A percentile compares a stretch with the other conserved stretches of the same genome.
phyloP scores from a whole-genome alignment of 2,888 invertebrate species.

The Reticulitermes lucifugus region DNA sequence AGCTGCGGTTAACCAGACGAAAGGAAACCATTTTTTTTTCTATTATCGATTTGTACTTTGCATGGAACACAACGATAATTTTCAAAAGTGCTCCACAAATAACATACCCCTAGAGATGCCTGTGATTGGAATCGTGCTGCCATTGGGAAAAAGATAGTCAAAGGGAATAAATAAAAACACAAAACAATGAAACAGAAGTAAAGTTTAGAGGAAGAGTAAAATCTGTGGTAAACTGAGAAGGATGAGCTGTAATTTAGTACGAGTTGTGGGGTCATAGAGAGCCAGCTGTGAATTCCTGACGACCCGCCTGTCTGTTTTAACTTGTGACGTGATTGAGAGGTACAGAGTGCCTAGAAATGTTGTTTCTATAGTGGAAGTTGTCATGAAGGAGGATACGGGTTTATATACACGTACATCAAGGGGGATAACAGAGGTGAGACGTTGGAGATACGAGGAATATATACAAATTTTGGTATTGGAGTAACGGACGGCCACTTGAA shows the following conservation, averaged over 20 bases:
- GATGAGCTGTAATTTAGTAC: not conserved
- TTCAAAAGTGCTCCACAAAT: constrained; percentile 5
- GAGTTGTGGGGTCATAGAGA: not conserved
- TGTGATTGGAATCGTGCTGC: not conserved
- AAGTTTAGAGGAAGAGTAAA: not conserved
- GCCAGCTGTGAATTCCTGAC: not conserved
- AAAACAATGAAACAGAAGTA: not conserved
- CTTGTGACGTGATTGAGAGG: not conserved
- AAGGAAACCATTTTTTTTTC: not conserved
- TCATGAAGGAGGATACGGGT: too few relatives aligned
- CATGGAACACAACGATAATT: not conserved
- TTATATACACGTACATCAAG: too few relatives aligned
- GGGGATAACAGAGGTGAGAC: too few relatives aligned
- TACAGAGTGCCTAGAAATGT: not conserved
- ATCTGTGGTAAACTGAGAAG: not conserved
- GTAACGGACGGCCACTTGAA: too few relatives aligned
- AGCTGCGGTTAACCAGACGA: constrained; percentile 7
- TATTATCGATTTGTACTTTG: constrained; percentile 5
- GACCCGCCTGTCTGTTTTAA: not conserved
- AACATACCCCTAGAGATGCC: not conserved
- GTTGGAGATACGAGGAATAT: too few relatives aligned
- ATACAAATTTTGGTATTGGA: too few relatives aligned
- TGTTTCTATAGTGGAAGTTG: too few relatives aligned
- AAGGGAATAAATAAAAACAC: not conserved
- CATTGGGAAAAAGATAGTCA: not conserved